phyloP scores from a whole-genome alignment of 2,888 invertebrate genomes.

The Amitus sp. region DNA sequence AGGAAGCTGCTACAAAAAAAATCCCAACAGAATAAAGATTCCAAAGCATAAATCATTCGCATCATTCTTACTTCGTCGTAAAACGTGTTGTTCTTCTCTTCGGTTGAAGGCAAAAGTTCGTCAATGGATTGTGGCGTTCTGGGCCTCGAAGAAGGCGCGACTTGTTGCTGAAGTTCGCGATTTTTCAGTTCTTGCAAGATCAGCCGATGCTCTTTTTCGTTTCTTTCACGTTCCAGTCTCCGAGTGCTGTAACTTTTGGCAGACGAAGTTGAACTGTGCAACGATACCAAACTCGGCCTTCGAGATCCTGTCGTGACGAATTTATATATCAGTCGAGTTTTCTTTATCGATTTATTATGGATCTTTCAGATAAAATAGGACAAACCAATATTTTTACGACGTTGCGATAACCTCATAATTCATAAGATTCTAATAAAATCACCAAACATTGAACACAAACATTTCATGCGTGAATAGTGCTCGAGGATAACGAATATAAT shows the following conservation, averaged over 20 bases:
- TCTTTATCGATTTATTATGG: too few species aligned
- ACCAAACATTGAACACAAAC: too few species aligned
- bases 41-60: too few species aligned
- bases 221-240: conserved; percentile 82
- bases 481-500: too few species aligned
- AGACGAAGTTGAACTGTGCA: conserved; percentile 86
- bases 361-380: too few species aligned
- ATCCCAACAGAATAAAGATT: too few species aligned
- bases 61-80: conserved; percentile 57
- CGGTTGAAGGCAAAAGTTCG: conserved; percentile 82
- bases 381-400: too few species aligned
- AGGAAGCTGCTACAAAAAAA: conserved; percentile 51
- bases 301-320: conserved; percentile 86
- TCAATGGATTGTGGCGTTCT: conserved; percentile 86
- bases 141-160: conserved; percentile 75
- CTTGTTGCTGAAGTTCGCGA: conserved; percentile 70
- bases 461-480: too few species aligned
- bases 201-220: conserved; percentile 81
- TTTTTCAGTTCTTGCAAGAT: conserved; percentile 80
- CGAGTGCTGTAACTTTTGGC: conserved; percentile 84
- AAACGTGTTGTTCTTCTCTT: conserved; percentile 80
- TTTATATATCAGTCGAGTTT: too few species aligned
- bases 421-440: too few species aligned
- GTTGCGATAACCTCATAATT: too few species aligned
- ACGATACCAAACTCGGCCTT: conserved; percentile 87